Conservation (phyloP, 2,888 invertebrate genomes). For the Xestoiulus laeticollis region DNA sequence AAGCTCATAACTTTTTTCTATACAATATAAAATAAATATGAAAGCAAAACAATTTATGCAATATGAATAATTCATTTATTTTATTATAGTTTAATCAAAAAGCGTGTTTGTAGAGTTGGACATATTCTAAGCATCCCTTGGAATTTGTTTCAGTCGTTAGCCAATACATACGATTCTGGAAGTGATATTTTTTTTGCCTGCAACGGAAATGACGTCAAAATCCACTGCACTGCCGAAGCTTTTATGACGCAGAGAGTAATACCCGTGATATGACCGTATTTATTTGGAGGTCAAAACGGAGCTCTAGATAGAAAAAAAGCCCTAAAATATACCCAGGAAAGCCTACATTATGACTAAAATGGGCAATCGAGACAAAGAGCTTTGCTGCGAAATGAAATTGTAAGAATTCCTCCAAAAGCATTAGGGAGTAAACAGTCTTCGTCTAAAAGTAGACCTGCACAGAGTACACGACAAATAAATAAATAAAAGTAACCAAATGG, state of each 20-base stretch:
- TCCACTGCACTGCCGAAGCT: too few relatives aligned
- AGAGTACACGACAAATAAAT: neutral
- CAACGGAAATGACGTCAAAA: too few relatives aligned
- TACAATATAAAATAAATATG: too few relatives aligned
- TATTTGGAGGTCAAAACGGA: neutral
- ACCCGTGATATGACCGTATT: neutral
- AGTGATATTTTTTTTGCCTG: too few relatives aligned
- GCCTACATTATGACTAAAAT: neutral
- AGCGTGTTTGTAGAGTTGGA: too few relatives aligned
- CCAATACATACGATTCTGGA: too few relatives aligned
- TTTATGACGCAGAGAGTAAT: neutral
- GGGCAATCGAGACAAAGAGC: neutral
- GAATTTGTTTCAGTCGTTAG: too few relatives aligned
- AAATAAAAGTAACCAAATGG: neutral
- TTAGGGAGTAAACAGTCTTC: neutral
- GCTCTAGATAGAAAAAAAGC: neutral
- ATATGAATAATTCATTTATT: too few relatives aligned
- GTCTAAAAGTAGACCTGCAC: neutral
- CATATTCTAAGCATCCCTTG: too few relatives aligned
- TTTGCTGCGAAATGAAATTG: neutral
- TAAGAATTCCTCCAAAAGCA: neutral
- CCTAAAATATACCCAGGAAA: neutral
- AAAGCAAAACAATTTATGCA: too few relatives aligned
- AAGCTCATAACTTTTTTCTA: too few relatives aligned
- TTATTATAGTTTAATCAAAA: too few relatives aligned